Conservation (phyloP, 1,140 invertebrate species). For the Eupristina koningsbergeri region DNA sequence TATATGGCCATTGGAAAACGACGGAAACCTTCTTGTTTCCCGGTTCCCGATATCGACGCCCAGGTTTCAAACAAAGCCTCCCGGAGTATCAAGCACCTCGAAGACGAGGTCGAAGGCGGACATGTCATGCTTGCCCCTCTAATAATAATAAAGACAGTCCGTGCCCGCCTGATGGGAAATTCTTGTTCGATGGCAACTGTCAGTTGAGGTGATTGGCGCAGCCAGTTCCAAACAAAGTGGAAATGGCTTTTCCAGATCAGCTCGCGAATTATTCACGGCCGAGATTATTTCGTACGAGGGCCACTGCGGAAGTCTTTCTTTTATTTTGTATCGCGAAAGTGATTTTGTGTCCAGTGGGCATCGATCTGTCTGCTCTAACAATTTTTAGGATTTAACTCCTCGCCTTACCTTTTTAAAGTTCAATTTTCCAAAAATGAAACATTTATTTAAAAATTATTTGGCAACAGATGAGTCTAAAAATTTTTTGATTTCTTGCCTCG, state of each 20-base stretch:
- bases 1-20: not conserved
- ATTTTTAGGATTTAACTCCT: too few species aligned
- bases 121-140: too few species aligned
- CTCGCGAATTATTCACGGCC: conserved; percentile 37
- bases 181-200: conserved; percentile 67
- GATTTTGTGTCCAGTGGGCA: too few species aligned
- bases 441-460: too few species aligned
- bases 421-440: too few species aligned
- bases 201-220: conserved; percentile 65
- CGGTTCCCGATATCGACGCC: not conserved
- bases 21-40: not conserved
- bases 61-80: conserved; percentile 1
- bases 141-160: conserved; percentile 38
- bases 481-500: too few species aligned
- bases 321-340: too few species aligned
- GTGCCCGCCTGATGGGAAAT: conserved; percentile 65
- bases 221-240: not conserved
- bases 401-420: too few species aligned
- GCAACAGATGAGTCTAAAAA: too few species aligned
- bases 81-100: not conserved
- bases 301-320: too few species aligned
- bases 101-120: conserved; percentile 1
- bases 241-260: conserved; percentile 26
- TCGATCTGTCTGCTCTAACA: too few species aligned
- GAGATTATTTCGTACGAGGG: too few species aligned